phyloP scores from a whole-genome alignment of 92 coral and sea anemone species.

The Chrysogorgia sp. region DNA sequence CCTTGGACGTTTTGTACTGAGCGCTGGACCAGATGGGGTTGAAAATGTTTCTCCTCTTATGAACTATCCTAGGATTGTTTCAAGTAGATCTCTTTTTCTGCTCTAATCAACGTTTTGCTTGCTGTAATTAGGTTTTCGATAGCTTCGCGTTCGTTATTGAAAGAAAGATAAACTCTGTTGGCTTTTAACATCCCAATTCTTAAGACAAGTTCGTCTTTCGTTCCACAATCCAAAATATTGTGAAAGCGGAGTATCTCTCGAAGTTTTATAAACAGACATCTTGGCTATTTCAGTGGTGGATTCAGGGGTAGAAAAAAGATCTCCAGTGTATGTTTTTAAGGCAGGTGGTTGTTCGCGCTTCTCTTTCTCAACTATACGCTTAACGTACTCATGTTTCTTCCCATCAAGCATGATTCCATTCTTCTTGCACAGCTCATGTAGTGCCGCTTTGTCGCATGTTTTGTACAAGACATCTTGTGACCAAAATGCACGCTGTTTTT shows the following conservation, averaged over 20 bases:
- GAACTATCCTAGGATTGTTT: slow-evolving; percentile 20
- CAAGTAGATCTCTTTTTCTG: slow-evolving; percentile 42
- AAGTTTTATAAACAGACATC: slow-evolving; percentile 37
- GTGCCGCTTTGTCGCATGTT: slow-evolving; percentile 27
- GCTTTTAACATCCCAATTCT: slow-evolving; percentile 61
- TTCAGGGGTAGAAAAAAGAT: slow-evolving; percentile 39
- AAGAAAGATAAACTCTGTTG: slow-evolving; percentile 39
- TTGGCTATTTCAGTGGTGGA: slow-evolving; percentile 42
- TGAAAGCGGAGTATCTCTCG: slow-evolving; percentile 57
- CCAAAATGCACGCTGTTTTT: slow-evolving; percentile 59
- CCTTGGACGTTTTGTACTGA: slow-evolving; percentile 53
- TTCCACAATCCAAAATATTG: slow-evolving; percentile 60
- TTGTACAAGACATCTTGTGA: slow-evolving; percentile 46
- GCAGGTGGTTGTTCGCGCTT: slow-evolving; percentile 32
- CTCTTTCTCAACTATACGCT: slow-evolving; percentile 48
- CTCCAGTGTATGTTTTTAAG: slow-evolving; percentile 40
- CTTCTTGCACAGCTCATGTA: slow-evolving; percentile 41
- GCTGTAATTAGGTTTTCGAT: slow-evolving; percentile 41
- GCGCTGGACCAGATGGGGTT: slow-evolving; percentile 46
- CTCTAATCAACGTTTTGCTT: slow-evolving; percentile 28
- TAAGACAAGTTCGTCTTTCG: too few relatives aligned
- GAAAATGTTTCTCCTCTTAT: slow-evolving; percentile 42
- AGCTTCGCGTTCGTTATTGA: slow-evolving; percentile 53
- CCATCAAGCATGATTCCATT: slow-evolving; percentile 46
- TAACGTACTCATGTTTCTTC: slow-evolving; percentile 57